phyloP scores from a whole-genome alignment of 2,113 vertebrate genomes.

The Sander vitreus region DNA sequence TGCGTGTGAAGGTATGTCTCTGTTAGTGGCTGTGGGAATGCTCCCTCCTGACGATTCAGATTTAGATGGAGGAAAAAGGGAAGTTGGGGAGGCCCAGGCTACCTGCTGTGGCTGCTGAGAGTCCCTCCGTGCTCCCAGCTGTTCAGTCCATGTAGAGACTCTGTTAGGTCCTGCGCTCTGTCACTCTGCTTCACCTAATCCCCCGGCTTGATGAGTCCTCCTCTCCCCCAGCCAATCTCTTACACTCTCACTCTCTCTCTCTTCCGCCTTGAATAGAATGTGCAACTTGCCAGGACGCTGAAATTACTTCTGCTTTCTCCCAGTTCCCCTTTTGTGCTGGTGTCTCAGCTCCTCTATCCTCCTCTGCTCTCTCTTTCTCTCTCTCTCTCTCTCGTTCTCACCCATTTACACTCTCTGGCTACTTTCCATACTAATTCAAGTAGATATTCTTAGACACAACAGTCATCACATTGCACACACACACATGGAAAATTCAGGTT shows the following conservation, averaged over 20 bases:
- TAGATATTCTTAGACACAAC: slow-evolving; percentile 60
- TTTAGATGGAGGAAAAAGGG: background rate
- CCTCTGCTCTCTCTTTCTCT: slow-evolving; percentile 47
- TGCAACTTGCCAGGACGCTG: slow-evolving; percentile 47
- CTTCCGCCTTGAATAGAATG: slow-evolving; percentile 42
- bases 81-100: slow-evolving; percentile 26
- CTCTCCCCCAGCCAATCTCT: background rate
- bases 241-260: slow-evolving; percentile 50
- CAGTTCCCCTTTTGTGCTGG: slow-evolving; percentile 57
- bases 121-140: slow-evolving; percentile 14
- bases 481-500: slow-evolving; percentile 21
- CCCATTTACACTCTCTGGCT: slow-evolving; percentile 55
- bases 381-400: too few species aligned
- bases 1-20: slow-evolving; percentile 5
- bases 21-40: background rate
- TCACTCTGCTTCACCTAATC: slow-evolving; percentile 36
- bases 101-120: slow-evolving; percentile 10
- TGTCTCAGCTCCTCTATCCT: slow-evolving; percentile 57
- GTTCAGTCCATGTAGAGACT: slow-evolving; percentile 21
- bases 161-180: slow-evolving; percentile 44
- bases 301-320: slow-evolving; percentile 73
- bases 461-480: slow-evolving; percentile 3
- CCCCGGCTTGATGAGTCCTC: background rate
- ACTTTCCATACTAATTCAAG: slow-evolving; percentile 58
- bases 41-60: background rate